Base-by-base conservation (phyloP, 2,113 vertebrate genomes). In the Ceyx margarethae region DNA sequence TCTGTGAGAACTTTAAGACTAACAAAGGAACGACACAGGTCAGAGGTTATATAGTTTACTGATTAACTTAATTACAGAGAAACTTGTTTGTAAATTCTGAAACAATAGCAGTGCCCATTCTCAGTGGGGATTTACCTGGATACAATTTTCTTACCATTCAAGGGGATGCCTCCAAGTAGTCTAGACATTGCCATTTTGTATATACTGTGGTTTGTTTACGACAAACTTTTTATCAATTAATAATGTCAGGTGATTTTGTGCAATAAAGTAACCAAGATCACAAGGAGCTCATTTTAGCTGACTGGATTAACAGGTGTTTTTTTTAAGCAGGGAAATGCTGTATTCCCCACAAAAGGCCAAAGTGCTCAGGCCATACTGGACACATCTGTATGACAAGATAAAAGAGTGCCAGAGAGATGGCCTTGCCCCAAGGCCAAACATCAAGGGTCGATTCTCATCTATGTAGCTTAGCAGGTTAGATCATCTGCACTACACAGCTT, bases 1-100 rank as follows among this genome's bases (percentile, higher is more conserved):
- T 77, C 88, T 93, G 88, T 77, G 81, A 94, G 93, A 93, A 93
- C 91, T 96, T 97, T 97, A 96, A 94, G 91, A 95, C 90, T 96
- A 94, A 94, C 97, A 90, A 98, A 97, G 96, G 97, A 97, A 97
- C 97, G 91, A 98, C 96, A 96, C 94, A 95, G 98, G 98, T 84
- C 98, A 99, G 99, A 98, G 99, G 98, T 99, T 98, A 95, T 89
- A 56, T 68, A 74, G 97, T 97, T 98, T 99, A 99, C 97, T 99
- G 90, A 99, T 99, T 99, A 99, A 99, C 99, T 96, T 94, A 82
- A 94, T 96, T 94, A 91, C 50, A 57, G 42, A 97, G 94, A 84
- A 95, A 94, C 96, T 91, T 93, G 95, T 94, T 95, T 97, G 95
- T 94, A 91, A 97, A 95, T 93, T 94, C 95, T 94, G 93, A 95